Percentiles rank a stretch among this genome's conserved stretches.
Conservation (phyloP, 2,113 vertebrate genomes). For the Conger conger region DNA sequence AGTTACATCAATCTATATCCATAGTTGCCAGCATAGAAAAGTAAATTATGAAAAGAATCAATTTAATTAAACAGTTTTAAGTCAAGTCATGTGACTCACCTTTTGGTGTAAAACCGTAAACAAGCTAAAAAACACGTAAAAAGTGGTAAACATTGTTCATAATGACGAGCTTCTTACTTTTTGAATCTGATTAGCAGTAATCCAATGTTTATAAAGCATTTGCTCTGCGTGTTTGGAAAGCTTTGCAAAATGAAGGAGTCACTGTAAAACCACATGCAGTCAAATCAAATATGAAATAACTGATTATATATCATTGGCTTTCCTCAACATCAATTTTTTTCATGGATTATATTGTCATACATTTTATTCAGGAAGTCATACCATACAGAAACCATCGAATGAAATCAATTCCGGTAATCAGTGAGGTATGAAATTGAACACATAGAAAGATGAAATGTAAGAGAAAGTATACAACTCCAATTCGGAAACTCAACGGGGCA, state of each 20-base stretch:
- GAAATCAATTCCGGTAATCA: background rate
- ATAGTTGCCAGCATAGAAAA: background rate
- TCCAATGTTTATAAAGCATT: conserved; percentile 46
- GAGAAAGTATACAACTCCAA: background rate
- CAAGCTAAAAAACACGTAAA: conserved; percentile 20
- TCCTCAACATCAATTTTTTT: background rate
- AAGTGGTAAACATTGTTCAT: conserved; percentile 13
- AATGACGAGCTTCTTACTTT: conserved; percentile 32
- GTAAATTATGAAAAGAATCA: background rate
- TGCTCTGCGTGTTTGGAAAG: conserved; percentile 34
- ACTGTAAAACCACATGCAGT: conserved; percentile 40
- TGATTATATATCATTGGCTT: conserved; percentile 10
- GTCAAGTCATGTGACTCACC: background rate
- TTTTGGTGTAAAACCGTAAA: conserved; percentile 16
- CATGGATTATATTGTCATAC: background rate
- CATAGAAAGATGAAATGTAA: background rate
- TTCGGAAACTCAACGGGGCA: background rate
- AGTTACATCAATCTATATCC: background rate
- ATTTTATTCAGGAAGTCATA: background rate
- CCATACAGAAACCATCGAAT: background rate
- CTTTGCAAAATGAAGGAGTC: conserved; percentile 41
- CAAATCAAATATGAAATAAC: conserved; percentile 16
- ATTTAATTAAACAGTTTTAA: background rate
- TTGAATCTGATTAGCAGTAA: conserved; percentile 46
- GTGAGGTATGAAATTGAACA: background rate